phyloP scores from a whole-genome alignment of 30 jellyfish, hydroid and myxozoan genomes.

The Hydra vulgaris region DNA sequence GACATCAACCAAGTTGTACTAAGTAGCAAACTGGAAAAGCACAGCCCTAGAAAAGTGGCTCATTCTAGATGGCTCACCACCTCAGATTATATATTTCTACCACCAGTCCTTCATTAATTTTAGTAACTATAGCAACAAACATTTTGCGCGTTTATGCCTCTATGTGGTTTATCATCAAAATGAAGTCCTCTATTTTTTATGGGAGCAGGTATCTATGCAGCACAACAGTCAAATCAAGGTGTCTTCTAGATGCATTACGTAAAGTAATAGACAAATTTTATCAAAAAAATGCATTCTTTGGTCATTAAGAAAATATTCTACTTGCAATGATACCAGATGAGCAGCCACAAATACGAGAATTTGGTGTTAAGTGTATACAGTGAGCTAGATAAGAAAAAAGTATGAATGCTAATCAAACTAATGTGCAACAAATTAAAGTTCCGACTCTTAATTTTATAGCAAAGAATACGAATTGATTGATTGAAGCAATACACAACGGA shows the following conservation, averaged over 20 bases:
- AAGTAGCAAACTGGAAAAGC: no score
- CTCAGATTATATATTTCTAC: no score
- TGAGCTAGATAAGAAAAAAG: neutral
- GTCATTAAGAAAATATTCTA: neutral
- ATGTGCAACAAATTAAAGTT: neutral
- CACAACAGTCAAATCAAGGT: neutral
- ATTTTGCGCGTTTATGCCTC: no score
- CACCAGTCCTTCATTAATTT: no score
- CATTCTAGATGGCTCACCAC: no score
- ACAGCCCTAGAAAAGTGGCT: no score
- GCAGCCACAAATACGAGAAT: neutral
- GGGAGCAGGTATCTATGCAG: neutral
- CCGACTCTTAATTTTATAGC: neutral
- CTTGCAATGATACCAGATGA: neutral
- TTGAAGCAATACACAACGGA: neutral
- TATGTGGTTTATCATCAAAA: no score
- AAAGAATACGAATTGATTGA: neutral
- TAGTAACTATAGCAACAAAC: no score
- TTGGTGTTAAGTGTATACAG: neutral
- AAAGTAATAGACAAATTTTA: neutral
- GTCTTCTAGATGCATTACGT: neutral
- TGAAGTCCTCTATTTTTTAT: neutral
- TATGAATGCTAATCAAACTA: neutral
- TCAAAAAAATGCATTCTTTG: neutral
- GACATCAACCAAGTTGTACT: no score